A percentile compares a stretch with the other conserved stretches of the same genome.
These are phyloP conservation scores for Bufotes viridis DNA, from an alignment of 2,797 vertebrate genomes.

Conservation along the genomic window DNA sequence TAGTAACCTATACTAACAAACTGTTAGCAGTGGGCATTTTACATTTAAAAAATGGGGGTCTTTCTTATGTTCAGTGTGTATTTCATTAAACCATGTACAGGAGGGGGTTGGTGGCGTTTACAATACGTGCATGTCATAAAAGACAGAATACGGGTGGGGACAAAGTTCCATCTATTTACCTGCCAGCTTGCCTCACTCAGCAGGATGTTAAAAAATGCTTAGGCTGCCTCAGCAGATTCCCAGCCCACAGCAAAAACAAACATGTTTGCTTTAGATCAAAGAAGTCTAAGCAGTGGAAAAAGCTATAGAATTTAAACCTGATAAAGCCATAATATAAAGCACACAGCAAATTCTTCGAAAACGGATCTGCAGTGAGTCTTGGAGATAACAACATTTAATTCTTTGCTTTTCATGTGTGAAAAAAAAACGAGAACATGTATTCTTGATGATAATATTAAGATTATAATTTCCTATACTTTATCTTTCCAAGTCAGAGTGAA, in stretches of 20 bases:
- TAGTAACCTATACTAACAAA: background rate
- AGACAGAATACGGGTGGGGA: conserved; percentile 67
- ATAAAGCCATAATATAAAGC: conserved; percentile 49
- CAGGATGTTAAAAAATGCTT: conserved; percentile 65
- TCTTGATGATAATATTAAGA: conserved; percentile 31
- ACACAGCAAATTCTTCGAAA: conserved; percentile 38
- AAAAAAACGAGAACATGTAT: conserved; percentile 8
- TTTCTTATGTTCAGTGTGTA: background rate
- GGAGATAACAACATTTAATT: conserved; percentile 43
- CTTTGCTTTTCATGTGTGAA: conserved; percentile 30
- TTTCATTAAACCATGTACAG: background rate
- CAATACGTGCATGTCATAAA: conserved; percentile 74
- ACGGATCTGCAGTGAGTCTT: conserved; percentile 38
- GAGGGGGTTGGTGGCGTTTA: conserved; percentile 66
- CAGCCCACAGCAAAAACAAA: conserved; percentile 65
- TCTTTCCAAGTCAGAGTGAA: conserved; percentile 18
- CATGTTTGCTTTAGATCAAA: conserved; percentile 70
- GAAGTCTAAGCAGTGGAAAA: conserved; percentile 21
- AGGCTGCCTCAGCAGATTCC: conserved; percentile 65
- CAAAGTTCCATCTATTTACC: conserved; percentile 68
- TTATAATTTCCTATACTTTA: conserved; percentile 43
- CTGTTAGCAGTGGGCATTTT: background rate
- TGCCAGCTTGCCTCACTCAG: conserved; percentile 68
- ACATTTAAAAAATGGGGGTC: background rate
- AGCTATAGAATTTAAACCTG: conserved; percentile 43